Percentiles rank a stretch among this genome's conserved stretches.
Evolutionary conservation across 92 coral and sea anemone species (phyloP).

Genomic region (Zoanthus solanderi): DNA sequence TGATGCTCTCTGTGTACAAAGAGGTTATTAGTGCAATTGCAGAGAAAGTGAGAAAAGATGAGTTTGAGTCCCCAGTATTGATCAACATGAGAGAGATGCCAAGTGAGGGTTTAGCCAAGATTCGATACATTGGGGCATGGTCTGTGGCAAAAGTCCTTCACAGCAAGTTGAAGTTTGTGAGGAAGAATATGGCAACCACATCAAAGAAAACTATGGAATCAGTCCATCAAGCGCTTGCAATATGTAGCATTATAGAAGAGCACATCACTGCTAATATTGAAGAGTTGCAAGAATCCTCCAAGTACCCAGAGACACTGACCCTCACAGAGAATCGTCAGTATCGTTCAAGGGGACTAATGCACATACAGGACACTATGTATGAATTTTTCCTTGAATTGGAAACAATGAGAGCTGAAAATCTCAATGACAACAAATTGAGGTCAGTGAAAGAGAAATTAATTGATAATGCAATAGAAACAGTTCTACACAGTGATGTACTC

Average conservation of each 20-base stretch:
- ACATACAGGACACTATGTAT: constrained; percentile 20
- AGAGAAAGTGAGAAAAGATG: constrained; percentile 12
- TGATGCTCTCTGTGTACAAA: constrained; percentile 5
- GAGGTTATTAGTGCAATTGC: constrained; percentile 25
- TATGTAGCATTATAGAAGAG: constrained; percentile 34
- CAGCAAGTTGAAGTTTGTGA: constrained; percentile 18
- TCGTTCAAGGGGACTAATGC: constrained; percentile 38
- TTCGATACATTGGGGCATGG: constrained; percentile 51
- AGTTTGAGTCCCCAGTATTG: constrained; percentile 24
- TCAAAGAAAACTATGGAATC: constrained; percentile 16
- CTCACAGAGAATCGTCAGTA: constrained; percentile 51
- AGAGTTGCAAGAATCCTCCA: constrained; percentile 16
- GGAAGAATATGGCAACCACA: constrained; percentile 20
- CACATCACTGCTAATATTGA: constrained; percentile 9
- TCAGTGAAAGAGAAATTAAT: constrained; percentile 15
- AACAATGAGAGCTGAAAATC: constrained; percentile 3
- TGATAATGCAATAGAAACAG: constrained; percentile 28
- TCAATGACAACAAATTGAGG: constrained; percentile 38
- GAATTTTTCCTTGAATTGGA: constrained; percentile 38
- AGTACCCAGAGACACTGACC: constrained; percentile 44
- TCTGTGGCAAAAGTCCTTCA: constrained; percentile 33
- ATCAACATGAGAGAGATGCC: constrained; percentile 26
- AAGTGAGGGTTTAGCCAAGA: constrained; percentile 36
- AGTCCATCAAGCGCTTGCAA: neutral
- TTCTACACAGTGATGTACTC: neutral